Conservation (phyloP, 2,797 vertebrate genomes). For the Amphiprion clarkii region DNA sequence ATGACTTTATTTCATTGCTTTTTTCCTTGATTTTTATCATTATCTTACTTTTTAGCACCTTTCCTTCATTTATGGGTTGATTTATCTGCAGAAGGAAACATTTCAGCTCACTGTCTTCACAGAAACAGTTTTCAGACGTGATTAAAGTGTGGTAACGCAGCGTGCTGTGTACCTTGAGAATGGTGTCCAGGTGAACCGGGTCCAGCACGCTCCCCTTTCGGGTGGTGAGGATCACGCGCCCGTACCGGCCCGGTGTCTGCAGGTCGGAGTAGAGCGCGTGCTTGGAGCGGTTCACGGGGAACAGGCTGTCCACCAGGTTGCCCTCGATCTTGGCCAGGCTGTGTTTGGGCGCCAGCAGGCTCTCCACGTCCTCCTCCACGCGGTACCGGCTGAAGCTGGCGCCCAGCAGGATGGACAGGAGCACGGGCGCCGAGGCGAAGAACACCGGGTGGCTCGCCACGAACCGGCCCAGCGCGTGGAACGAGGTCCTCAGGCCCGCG, state of each 20-base stretch:
- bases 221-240: slow-evolving; percentile 94
- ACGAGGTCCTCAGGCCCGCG: slow-evolving; percentile 93
- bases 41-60: not conserved
- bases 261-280: slow-evolving; percentile 98
- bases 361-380: slow-evolving; percentile 95
- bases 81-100: not conserved
- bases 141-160: too few relatives aligned
- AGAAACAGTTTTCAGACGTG: not conserved
- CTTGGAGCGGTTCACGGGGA: slow-evolving; percentile 96
- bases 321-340: slow-evolving; percentile 98
- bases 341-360: slow-evolving; percentile 96
- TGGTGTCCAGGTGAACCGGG: slow-evolving; percentile 91
- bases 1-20: not conserved
- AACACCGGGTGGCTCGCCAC: slow-evolving; percentile 97
- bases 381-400: slow-evolving; percentile 98
- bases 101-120: not conserved
- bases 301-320: slow-evolving; percentile 96
- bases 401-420: slow-evolving; percentile 95
- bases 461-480: slow-evolving; percentile 95
- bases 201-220: slow-evolving; percentile 95
- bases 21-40: not conserved
- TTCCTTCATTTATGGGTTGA: not conserved
- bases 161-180: slow-evolving; percentile 88
- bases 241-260: slow-evolving; percentile 96
- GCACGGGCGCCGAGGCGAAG: slow-evolving; percentile 95